phyloP scores from a whole-genome alignment of 1,140 invertebrate species.

The Sminthurides bifidus region DNA sequence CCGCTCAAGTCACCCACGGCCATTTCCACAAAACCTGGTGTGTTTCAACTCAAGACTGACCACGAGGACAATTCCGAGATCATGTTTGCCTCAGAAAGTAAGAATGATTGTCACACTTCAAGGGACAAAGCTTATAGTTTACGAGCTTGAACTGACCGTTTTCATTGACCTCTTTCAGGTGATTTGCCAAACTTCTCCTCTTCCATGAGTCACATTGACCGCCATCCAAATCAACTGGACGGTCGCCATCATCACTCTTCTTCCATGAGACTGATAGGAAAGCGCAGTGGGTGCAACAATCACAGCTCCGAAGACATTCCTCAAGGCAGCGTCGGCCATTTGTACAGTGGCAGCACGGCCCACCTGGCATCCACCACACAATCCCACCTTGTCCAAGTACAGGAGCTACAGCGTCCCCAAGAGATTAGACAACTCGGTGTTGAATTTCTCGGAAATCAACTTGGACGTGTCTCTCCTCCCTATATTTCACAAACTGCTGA shows the following conservation, averaged over 20 bases:
- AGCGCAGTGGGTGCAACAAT: no score
- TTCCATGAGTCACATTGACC: conserved; percentile 13
- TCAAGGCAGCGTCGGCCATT: not conserved
- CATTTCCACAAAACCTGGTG: not conserved
- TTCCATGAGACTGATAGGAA: not conserved
- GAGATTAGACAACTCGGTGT: conserved; percentile 34
- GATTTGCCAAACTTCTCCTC: conserved; percentile 7
- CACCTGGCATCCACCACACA: no score
- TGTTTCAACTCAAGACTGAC: conserved; percentile 8
- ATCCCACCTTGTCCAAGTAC: conserved; percentile 28
- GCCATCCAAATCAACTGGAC: not conserved
- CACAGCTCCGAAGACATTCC: conserved; percentile 3
- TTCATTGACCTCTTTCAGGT: not conserved
- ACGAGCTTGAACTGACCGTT: not conserved
- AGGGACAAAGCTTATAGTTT: no score
- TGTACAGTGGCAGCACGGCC: no score
- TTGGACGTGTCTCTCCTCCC: conserved; percentile 70
- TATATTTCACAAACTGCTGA: conserved; percentile 73
- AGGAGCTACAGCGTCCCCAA: conserved; percentile 34
- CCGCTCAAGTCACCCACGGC: conserved; percentile 15
- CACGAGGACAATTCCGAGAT: conserved; percentile 8
- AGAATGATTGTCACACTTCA: not conserved
- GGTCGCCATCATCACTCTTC: conserved; percentile 1
- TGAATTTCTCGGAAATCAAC: conserved; percentile 70
- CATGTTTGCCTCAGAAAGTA: conserved; percentile 1